Base-by-base conservation (phyloP, 2,797 vertebrate genomes). In the Mormyrus hasselquistii region DNA sequence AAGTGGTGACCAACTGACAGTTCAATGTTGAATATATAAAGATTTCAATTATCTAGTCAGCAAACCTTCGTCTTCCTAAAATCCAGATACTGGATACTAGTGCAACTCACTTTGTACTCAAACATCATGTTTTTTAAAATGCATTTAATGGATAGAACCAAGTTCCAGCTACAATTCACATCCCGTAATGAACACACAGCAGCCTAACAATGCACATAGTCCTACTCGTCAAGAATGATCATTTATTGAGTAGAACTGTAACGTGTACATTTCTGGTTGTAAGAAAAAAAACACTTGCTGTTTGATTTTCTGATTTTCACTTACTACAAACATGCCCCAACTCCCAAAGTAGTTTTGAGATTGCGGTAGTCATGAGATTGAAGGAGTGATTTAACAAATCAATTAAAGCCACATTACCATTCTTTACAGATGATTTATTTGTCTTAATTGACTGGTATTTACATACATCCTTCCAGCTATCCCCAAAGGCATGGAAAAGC, bases 401-500 rank as follows among this genome's bases (percentile, higher is more conserved):
- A 88, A 89, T 91, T 89, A 84, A 91, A 92, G 91, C 25, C 86
- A 14, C 90, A 92, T 73, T 73, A 16, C 29, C 29, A 73, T 38
- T 73, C 29, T 29, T 73, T 73, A 38, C 29, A 73, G 12, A 14
- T 73, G 65, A 73, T 69, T 34, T 73, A 12, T 16, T 73, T 38
- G 65, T 38, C 65, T 73, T 73, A 73, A 73, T 16, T 38, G 29
- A 73, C 65, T 73, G 65, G 65, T 38, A 73, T 94, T 95, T 94
- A 93, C 93, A 94, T 93, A 84, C 92, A 93, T 94, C 93, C 92
- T 92, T 93, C 92, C 94, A 94, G 93, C 94, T 8, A 79, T 94
- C 94, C 94, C 92, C 92, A 34, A 88, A 93, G 90, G 94, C 92
- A 92, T 93, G 92, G 92, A 91, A 94, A 95, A 94, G 93, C 93